Evolutionary conservation across 2,797 vertebrate species (phyloP).

Genomic region (Salmo trutta): DNA sequence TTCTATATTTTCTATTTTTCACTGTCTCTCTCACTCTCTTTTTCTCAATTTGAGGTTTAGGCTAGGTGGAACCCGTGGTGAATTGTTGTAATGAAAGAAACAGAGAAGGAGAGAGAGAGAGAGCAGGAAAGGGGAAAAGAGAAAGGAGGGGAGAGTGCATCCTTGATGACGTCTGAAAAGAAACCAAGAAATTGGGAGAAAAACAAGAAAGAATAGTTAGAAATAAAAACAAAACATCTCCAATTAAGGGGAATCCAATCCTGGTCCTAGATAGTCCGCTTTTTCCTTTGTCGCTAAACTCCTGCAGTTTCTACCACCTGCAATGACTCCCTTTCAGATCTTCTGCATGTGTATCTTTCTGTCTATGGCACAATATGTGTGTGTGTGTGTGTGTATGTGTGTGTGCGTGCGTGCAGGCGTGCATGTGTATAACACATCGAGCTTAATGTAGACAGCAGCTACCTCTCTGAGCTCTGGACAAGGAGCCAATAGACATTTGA

Average conservation of each 20-base stretch:
- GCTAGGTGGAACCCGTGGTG: constrained; percentile 56
- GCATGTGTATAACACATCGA: background rate
- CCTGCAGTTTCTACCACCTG: constrained; percentile 67
- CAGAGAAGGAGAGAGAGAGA: constrained; percentile 15
- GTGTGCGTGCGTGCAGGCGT: constrained; percentile 2
- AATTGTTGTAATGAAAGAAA: constrained; percentile 72
- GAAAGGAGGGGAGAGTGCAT: constrained; percentile 38
- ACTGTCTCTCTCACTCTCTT: constrained; percentile 38
- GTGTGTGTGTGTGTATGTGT: background rate
- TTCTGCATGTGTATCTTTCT: background rate
- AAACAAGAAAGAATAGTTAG: constrained; percentile 46
- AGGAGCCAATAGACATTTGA: constrained; percentile 19
- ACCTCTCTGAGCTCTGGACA: constrained; percentile 5
- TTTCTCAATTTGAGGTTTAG: constrained; percentile 50
- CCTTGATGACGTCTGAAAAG: constrained; percentile 57
- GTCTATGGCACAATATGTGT: background rate
- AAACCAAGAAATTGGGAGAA: constrained; percentile 57
- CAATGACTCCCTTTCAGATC: constrained; percentile 67
- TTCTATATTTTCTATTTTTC: constrained; percentile 25
- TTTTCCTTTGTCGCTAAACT: constrained; percentile 68
- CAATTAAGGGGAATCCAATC: constrained; percentile 70
- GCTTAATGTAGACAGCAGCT: background rate
- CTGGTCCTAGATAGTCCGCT: constrained; percentile 69
- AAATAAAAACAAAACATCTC: constrained; percentile 62
- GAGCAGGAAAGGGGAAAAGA: constrained; percentile 17